Percentiles rank a stretch among this genome's conserved stretches.
Evolutionary conservation across 1,140 invertebrate genomes (phyloP).

Genomic region (Hycleus cichorii): DNA sequence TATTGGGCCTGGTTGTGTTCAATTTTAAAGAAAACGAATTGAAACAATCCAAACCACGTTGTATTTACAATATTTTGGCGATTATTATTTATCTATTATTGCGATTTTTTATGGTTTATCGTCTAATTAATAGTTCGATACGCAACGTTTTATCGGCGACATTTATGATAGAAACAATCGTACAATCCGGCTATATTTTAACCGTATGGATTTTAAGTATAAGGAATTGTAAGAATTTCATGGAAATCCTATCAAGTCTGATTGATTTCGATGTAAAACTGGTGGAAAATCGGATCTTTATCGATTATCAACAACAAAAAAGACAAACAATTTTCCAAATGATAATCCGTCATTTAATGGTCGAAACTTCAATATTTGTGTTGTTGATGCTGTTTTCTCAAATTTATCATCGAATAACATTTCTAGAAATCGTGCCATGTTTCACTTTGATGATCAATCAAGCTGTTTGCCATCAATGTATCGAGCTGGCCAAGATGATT

Average conservation of each 20-base stretch:
- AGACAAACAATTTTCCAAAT: background rate
- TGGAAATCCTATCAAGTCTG: background rate
- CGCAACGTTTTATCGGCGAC: background rate
- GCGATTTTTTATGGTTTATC: background rate
- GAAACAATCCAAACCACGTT: background rate
- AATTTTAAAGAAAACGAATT: background rate
- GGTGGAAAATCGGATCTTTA: background rate
- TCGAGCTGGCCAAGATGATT: background rate
- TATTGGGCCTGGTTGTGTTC: background rate
- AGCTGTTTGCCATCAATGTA: background rate
- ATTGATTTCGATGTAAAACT: conserved; percentile 2
- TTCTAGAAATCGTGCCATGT: background rate
- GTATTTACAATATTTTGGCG: background rate
- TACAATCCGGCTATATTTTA: background rate
- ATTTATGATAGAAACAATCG: background rate
- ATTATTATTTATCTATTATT: background rate
- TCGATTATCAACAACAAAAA: conserved; percentile 1
- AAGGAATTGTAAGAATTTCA: background rate
- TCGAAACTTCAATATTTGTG: background rate
- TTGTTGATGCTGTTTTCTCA: background rate
- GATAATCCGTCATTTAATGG: background rate
- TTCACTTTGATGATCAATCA: background rate
- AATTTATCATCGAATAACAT: background rate
- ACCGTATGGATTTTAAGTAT: conserved; percentile 2
- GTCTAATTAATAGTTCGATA: background rate